Conservation (phyloP, 2,888 invertebrate genomes). For the Gymnosoma rotundatum region DNA sequence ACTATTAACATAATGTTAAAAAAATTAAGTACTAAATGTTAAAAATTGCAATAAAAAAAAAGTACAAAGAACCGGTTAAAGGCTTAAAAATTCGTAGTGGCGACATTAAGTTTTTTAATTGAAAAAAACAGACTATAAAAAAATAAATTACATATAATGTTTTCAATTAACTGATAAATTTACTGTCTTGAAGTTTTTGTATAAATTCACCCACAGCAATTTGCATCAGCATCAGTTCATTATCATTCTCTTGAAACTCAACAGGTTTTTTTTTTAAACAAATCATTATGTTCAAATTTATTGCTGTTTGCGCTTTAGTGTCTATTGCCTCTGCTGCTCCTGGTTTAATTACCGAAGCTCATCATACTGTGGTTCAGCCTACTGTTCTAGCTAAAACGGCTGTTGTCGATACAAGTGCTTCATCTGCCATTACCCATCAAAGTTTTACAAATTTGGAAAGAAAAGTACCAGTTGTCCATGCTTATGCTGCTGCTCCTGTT, state of each 20-base stretch:
- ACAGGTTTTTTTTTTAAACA: neutral
- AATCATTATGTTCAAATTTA: conserved; percentile 47
- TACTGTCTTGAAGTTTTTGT: conserved; percentile 3
- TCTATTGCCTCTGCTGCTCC: conserved; percentile 82
- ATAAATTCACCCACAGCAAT: conserved; percentile 35
- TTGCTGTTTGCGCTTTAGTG: conserved; percentile 86
- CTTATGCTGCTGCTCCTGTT: conserved; percentile 57
- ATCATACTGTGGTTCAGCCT: conserved; percentile 78
- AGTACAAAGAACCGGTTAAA: too few relatives aligned
- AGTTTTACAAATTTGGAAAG: conserved; percentile 83
- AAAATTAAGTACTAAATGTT: too few relatives aligned
- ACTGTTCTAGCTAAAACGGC: conserved; percentile 77
- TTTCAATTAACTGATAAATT: neutral
- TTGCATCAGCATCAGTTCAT: conserved; percentile 44
- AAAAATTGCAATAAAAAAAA: too few relatives aligned
- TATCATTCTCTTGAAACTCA: conserved; percentile 42
- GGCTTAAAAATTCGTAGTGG: too few relatives aligned
- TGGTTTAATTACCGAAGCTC: conserved; percentile 77
- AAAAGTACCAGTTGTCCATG: conserved; percentile 80
- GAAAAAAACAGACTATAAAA: neutral
- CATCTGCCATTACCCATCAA: conserved; percentile 84
- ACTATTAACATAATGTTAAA: too few relatives aligned
- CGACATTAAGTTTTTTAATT: too few relatives aligned
- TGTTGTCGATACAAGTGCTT: conserved; percentile 80
- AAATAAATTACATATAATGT: neutral